Conservation (phyloP, 2,113 vertebrate species). For the Bolborhynchus lineola region DNA sequence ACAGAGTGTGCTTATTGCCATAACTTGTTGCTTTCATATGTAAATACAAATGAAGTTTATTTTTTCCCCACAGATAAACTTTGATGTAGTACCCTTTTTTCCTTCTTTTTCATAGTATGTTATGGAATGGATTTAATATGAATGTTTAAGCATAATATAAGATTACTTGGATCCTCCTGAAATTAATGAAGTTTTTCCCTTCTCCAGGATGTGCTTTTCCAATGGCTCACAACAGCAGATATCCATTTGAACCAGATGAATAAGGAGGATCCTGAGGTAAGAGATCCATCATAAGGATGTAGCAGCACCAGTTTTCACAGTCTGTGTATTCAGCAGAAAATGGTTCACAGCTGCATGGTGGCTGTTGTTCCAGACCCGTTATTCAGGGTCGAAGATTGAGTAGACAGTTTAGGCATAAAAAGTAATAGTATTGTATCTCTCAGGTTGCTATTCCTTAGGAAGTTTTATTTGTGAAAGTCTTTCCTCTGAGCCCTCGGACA, state of each 20-base stretch:
- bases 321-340: background rate
- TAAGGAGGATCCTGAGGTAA: conserved; percentile 93
- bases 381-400: background rate
- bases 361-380: background rate
- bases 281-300: background rate
- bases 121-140: background rate
- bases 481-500: background rate
- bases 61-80: background rate
- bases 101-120: background rate
- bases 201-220: conserved; percentile 91
- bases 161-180: background rate
- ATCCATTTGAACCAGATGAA: conserved; percentile 93
- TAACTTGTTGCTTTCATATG: background rate
- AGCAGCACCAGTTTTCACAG: background rate
- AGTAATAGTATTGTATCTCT: background rate
- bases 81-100: background rate
- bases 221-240: conserved; percentile 91
- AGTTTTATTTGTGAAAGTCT: background rate
- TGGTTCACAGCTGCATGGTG: background rate
- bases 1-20: background rate
- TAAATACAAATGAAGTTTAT: background rate
- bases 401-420: background rate
- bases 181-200: background rate
- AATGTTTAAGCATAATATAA: background rate
- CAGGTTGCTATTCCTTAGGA: background rate